Conservation (phyloP, 2,888 invertebrate genomes). For the Sphaerophoria taeniata region DNA sequence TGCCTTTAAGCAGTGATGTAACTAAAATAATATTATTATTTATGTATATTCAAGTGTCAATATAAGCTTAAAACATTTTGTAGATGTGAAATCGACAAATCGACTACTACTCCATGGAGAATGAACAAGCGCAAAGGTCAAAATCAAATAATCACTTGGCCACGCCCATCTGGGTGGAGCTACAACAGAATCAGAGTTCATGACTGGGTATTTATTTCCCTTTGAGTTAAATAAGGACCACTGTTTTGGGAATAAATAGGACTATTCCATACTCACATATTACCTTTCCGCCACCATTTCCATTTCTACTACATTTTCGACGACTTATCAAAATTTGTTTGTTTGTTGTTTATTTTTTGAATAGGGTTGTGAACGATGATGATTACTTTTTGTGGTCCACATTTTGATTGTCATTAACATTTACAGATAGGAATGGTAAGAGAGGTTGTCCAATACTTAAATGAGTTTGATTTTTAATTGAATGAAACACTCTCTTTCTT, state of each 20-base stretch:
- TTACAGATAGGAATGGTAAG: neutral
- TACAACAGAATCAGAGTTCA: slow-evolving; percentile 70
- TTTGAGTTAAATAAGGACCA: slow-evolving; percentile 68
- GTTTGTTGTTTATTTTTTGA: slow-evolving; percentile 8
- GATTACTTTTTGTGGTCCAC: slow-evolving; percentile 54
- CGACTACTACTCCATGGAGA: slow-evolving; percentile 70
- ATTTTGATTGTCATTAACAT: slow-evolving; percentile 34
- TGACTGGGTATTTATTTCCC: slow-evolving; percentile 72
- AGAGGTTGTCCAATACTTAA: neutral
- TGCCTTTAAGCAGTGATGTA: slow-evolving; percentile 23
- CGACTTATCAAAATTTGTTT: slow-evolving; percentile 43
- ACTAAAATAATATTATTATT: slow-evolving; percentile 46
- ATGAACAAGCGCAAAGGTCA: slow-evolving; percentile 75
- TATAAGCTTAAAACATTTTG: slow-evolving; percentile 70
- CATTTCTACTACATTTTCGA: slow-evolving; percentile 29
- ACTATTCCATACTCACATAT: slow-evolving; percentile 16
- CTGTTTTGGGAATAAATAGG: slow-evolving; percentile 57
- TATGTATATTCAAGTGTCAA: slow-evolving; percentile 55
- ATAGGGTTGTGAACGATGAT: slow-evolving; percentile 48
- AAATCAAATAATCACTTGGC: slow-evolving; percentile 73
- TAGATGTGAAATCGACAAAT: slow-evolving; percentile 68
- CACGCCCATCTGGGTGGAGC: slow-evolving; percentile 69
- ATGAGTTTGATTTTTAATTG: slow-evolving; percentile 8
- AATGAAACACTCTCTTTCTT: no score
- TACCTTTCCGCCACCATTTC: neutral